Evolutionary conservation across 2,888 invertebrate genomes (phyloP).

Genomic region (Zygothrica quintamaculata): DNA sequence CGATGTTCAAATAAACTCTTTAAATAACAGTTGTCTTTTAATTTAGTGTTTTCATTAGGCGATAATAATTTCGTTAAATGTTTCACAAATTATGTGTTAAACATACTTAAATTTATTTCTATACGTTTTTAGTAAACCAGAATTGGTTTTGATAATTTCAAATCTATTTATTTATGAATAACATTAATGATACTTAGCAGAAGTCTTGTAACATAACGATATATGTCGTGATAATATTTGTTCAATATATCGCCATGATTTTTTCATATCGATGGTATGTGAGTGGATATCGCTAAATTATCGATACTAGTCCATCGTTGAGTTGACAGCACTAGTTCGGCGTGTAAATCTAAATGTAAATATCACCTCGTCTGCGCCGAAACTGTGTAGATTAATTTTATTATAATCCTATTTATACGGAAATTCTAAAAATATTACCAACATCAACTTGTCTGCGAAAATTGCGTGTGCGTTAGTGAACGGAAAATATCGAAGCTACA

Average conservation of each 20-base stretch:
- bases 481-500: constrained; percentile 7
- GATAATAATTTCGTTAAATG: too few relatives aligned
- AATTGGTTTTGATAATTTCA: too few relatives aligned
- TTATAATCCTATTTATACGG: constrained; percentile 15
- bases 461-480: constrained; percentile 6
- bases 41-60: too few relatives aligned
- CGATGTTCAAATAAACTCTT: too few relatives aligned
- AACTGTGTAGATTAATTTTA: constrained; percentile 39
- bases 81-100: too few relatives aligned
- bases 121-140: too few relatives aligned
- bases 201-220: too few relatives aligned
- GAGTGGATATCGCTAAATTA: neutral
- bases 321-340: constrained; percentile 41
- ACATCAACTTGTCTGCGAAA: constrained; percentile 4
- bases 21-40: too few relatives aligned
- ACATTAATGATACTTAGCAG: too few relatives aligned
- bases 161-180: too few relatives aligned
- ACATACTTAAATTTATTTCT: too few relatives aligned
- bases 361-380: constrained; percentile 54
- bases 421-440: constrained; percentile 43
- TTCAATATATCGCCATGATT: neutral
- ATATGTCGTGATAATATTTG: too few relatives aligned
- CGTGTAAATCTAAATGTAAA: constrained; percentile 62
- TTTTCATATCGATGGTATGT: constrained; percentile 5
- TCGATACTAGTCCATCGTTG: constrained; percentile 7